Evolutionary conservation across 2,797 vertebrate species (phyloP).

Genomic region (Girardinus metallicus): DNA sequence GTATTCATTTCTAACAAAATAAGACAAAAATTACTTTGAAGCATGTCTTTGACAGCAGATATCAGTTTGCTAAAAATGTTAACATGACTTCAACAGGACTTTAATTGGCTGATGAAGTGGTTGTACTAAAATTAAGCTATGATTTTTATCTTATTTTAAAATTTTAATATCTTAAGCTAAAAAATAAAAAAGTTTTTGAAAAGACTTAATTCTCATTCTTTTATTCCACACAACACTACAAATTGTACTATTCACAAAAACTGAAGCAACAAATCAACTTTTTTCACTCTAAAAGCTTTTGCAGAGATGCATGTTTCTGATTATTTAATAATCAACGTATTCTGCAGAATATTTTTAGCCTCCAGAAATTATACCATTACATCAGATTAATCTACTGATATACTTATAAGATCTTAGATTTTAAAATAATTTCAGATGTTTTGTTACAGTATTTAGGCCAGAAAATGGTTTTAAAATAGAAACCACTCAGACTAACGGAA

Average conservation of each 20-base stretch:
- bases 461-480: conserved; percentile 5
- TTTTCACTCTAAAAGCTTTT: neutral
- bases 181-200: no score
- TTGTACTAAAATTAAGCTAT: neutral
- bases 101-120: neutral
- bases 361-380: neutral
- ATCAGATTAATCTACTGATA: neutral
- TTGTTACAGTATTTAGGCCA: neutral
- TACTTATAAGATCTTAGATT: neutral
- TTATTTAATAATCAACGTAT: neutral
- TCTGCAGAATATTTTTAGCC: neutral
- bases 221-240: neutral
- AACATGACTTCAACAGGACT: neutral
- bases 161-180: neutral
- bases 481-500: neutral
- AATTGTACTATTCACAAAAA: neutral
- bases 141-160: neutral
- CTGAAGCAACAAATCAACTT: neutral
- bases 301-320: neutral
- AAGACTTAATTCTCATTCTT: neutral
- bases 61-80: neutral
- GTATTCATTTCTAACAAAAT: neutral
- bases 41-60: neutral
- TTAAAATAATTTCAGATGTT: neutral
- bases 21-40: neutral